Evolutionary conservation across 2,797 vertebrate genomes (phyloP), one percentile per base, ranked within the genome.

Genomic region (Neostethus bicornis): DNA sequence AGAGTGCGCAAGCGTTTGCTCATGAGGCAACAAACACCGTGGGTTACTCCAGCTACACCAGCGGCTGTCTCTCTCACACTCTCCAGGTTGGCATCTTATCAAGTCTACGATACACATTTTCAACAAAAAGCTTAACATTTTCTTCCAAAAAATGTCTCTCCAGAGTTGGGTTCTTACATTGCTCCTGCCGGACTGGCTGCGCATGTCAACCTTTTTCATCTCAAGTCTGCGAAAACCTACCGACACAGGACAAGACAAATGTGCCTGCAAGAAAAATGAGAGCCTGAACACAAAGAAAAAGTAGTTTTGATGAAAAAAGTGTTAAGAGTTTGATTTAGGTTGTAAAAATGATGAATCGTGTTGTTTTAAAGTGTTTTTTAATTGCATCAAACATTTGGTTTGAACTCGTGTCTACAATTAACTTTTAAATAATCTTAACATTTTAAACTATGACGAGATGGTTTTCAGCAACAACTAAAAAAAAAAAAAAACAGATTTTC

Each of bases 11-110:
- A 1, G 82, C 20, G 0, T 94, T 87, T 3, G 91, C 70, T 35
- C 10, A 14, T 1, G 84, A 91, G 16, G 93, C 92, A 24, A 51
- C 94, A 62, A 92, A 94, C 81, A 94, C 92, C 0, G 90, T 93
- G 32, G 93, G 92, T 12, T 75, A 93, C 77, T 85, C 88, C 70
- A 88, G 43, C 20, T 84, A 83, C 75, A 93, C 92, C 60, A 77
- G 72, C 1, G 93, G 93, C 50, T 94, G 92, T 52, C 39, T 93
- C 21, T 73, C 77, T 11, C 93, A 94, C 4, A 77, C 85, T 0
- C 64, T 94, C 1, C 93, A 94, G 92, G 93, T 93, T n/a, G n/a
- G n/a, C n/a, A n/a, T n/a, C n/a, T n/a, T n/a, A n/a, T n/a, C n/a
- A n/a, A n/a, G n/a, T n/a, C n/a, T n/a, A n/a, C n/a, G n/a, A n/a